Conservation (phyloP, 1,140 invertebrate species). For the Scaptodrosophila lebanonensis region DNA sequence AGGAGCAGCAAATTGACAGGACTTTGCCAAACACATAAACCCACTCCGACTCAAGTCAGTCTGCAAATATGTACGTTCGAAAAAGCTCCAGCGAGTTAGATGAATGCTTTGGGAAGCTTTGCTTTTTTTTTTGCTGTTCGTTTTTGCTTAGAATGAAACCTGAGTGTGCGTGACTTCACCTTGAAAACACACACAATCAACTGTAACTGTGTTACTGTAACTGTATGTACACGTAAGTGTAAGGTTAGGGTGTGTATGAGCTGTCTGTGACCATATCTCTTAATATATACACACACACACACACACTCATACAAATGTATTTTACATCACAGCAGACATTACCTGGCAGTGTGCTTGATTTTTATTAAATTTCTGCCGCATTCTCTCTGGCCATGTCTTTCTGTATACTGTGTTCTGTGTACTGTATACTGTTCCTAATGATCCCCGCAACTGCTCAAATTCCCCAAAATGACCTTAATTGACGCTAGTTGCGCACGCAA, state of each 20-base stretch:
- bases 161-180: constrained; percentile 36
- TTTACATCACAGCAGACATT: background rate
- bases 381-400: constrained; percentile 47
- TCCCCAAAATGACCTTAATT: constrained; percentile 54
- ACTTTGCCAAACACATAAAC: background rate
- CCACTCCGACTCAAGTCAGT: constrained; percentile 1
- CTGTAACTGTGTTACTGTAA: background rate
- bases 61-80: constrained; percentile 44
- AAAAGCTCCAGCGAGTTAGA: constrained; percentile 44
- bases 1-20: background rate
- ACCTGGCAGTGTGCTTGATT: background rate
- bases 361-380: constrained; percentile 30
- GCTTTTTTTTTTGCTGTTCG: constrained; percentile 6
- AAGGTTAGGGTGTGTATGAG: background rate
- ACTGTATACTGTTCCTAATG: constrained; percentile 33
- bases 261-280: constrained; percentile 25
- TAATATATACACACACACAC: constrained; percentile 1
- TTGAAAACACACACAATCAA: constrained; percentile 28
- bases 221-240: background rate
- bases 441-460: constrained; percentile 29
- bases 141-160: too few species aligned
- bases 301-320: background rate
- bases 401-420: background rate
- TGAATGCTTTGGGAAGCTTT: constrained; percentile 42
- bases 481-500: constrained; percentile 28